These are phyloP conservation scores for Butorides virescens DNA, from an alignment of 2,113 vertebrate genomes.

Conservation along the genomic window DNA sequence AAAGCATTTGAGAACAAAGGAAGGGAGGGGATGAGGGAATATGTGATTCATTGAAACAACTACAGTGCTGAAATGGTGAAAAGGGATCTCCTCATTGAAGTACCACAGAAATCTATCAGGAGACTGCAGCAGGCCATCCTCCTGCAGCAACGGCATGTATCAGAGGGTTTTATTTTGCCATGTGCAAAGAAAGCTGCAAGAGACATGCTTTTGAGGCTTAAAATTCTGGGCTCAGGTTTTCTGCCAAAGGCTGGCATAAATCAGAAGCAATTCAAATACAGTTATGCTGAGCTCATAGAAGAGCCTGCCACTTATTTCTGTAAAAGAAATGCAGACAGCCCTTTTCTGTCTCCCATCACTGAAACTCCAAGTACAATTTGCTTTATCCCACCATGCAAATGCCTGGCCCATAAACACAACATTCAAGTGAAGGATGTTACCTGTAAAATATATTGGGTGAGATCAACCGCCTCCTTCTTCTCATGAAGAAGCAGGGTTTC, in stretches of 20 bases:
- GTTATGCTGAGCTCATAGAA: neutral
- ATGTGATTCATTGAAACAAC: neutral
- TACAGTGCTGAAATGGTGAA: neutral
- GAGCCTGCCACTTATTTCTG: neutral
- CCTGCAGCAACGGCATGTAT: neutral
- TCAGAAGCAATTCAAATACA: neutral
- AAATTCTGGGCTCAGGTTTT: neutral
- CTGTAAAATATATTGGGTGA: conserved; percentile 88
- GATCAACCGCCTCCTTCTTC: conserved; percentile 89
- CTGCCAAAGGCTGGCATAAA: neutral
- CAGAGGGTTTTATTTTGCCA: neutral
- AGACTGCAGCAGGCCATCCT: neutral
- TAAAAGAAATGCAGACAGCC: neutral
- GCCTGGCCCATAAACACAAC: neutral
- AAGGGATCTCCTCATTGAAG: neutral
- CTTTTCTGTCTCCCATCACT: neutral
- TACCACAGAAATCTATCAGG: neutral
- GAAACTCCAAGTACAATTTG: neutral
- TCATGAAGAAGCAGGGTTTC: conserved; percentile 85
- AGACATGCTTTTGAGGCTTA: neutral
- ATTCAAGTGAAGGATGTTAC: conserved; percentile 57
- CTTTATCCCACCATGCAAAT: neutral
- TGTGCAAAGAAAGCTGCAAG: neutral
- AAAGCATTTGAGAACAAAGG: conserved; percentile 2
- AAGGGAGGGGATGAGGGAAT: neutral